Evolutionary conservation across 2,797 vertebrate genomes (phyloP), one percentile per base, ranked within the genome.

Genomic region (Ispidina lecontei): DNA sequence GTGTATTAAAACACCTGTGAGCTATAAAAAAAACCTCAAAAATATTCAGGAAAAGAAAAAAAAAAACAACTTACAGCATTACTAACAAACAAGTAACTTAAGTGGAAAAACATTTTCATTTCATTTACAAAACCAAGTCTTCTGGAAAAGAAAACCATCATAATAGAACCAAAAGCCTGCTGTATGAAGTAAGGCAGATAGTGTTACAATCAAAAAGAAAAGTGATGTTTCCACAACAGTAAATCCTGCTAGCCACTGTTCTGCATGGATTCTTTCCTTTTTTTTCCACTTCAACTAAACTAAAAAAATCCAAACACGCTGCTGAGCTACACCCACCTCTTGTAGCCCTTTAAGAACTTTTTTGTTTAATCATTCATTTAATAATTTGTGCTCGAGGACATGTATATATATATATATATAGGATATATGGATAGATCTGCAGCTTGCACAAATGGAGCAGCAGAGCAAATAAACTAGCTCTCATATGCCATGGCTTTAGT

Each of bases 1-100:
- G 84, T 83, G 71, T 87, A 78, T 65, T 85, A 69, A 91, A 94
- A 73, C 79, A 95, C 91, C 68, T 87, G 76, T 59, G 56, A 76
- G 72, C 49, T 77, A 67, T 74, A 94, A 94, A 94, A 89, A 93
- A 92, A 96, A 87, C 83, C 89, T 93, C 87, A 21, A 94, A 96
- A 96, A 51, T 80, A 75, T 26, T 51, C 25, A 28, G 25, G 47
- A 51, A 51, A 51, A 51, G 25, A 26, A 37, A 93, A 94, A 93
- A 91, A 90, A 93, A 93, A 12, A 5, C 84, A 81, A 62, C 63
- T 93, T 94, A 89, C 70, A 3, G 0, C 83, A 86, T 85, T 95
- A 67, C 79, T 84, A 91, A 72, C 7, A 15, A 47, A 46, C 26
- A 60, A 87, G 44, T 67, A 93, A 77, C 43, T 9, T 37, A 83